phyloP scores from a whole-genome alignment of 1,140 invertebrate genomes.

The Temnothorax nylanderi region DNA sequence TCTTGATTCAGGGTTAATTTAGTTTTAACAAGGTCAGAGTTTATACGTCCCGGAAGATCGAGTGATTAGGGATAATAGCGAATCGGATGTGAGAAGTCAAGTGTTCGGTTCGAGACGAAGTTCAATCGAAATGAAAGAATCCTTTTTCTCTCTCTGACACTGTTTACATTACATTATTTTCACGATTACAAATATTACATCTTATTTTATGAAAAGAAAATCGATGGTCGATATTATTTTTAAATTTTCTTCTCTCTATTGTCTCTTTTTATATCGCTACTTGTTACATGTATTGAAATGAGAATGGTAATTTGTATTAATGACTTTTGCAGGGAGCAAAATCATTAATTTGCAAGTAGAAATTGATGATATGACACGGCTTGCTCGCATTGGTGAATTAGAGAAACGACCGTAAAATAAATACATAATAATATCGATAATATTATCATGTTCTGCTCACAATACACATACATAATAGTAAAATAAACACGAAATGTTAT shows the following conservation, averaged over 20 bases:
- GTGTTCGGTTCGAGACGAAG: not conserved
- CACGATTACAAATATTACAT: not conserved
- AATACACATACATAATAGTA: not conserved
- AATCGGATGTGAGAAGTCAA: slow-evolving; percentile 17
- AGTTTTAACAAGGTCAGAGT: slow-evolving; percentile 13
- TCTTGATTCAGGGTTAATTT: not conserved
- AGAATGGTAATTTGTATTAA: not conserved
- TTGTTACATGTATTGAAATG: not conserved
- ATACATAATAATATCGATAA: slow-evolving; percentile 17
- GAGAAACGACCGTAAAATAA: not conserved
- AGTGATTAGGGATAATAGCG: slow-evolving; percentile 26
- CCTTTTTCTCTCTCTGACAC: not conserved
- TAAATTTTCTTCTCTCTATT: not conserved
- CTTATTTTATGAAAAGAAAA: not conserved
- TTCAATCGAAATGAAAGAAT: not conserved
- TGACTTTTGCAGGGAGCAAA: not conserved
- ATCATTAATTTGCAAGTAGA: slow-evolving; percentile 7
- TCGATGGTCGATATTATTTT: not conserved
- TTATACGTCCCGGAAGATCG: not conserved
- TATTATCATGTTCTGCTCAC: not conserved
- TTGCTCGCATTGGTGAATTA: not conserved
- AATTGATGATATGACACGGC: not conserved
- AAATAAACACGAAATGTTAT: slow-evolving; percentile 15
- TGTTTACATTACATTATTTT: not conserved
- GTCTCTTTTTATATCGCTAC: not conserved